Conservation (phyloP, 2,888 invertebrate genomes). For the Lasioglossum zephyrum region DNA sequence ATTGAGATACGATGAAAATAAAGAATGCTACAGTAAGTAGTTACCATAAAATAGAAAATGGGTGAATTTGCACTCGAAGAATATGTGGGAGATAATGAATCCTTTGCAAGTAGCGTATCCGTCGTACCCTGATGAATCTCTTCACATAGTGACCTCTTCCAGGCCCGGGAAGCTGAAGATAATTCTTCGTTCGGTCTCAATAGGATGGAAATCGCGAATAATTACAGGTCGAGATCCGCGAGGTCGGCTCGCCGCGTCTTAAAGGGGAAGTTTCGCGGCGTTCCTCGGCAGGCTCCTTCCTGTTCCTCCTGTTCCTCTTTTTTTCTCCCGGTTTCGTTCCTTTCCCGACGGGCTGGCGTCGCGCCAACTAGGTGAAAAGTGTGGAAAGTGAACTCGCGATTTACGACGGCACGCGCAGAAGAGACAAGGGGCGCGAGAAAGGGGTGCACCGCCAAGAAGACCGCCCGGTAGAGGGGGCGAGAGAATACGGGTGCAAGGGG, state of each 20-base stretch:
- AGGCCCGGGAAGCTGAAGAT: not conserved
- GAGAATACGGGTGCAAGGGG: slow-evolving; percentile 29
- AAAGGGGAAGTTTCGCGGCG: slow-evolving; percentile 82
- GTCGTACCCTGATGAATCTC: too few relatives aligned
- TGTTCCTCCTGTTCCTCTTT: slow-evolving; percentile 45
- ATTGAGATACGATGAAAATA: not conserved
- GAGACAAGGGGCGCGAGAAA: slow-evolving; percentile 40
- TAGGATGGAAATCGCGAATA: slow-evolving; percentile 49
- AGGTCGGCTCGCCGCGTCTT: slow-evolving; percentile 37
- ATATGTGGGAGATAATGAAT: not conserved
- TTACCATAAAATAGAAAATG: not conserved
- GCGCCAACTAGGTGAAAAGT: slow-evolving; percentile 84
- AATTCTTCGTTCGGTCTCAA: slow-evolving; percentile 17
- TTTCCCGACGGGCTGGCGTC: slow-evolving; percentile 73
- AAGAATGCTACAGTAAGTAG: not conserved
- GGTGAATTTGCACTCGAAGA: not conserved
- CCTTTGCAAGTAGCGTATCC: not conserved
- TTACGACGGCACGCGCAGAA: slow-evolving; percentile 74
- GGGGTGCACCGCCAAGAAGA: slow-evolving; percentile 33
- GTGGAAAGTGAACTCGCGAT: slow-evolving; percentile 83
- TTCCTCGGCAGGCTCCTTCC: slow-evolving; percentile 68
- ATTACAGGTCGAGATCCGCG: slow-evolving; percentile 51
- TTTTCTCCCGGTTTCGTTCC: slow-evolving; percentile 55
- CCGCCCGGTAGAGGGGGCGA: not conserved
- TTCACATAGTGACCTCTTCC: not conserved